A percentile compares a stretch with the other conserved stretches of the same genome.
phyloP scores from a whole-genome alignment of 30 jellyfish, hydroid and myxozoan genomes.

The Nemopilema nomurai region DNA sequence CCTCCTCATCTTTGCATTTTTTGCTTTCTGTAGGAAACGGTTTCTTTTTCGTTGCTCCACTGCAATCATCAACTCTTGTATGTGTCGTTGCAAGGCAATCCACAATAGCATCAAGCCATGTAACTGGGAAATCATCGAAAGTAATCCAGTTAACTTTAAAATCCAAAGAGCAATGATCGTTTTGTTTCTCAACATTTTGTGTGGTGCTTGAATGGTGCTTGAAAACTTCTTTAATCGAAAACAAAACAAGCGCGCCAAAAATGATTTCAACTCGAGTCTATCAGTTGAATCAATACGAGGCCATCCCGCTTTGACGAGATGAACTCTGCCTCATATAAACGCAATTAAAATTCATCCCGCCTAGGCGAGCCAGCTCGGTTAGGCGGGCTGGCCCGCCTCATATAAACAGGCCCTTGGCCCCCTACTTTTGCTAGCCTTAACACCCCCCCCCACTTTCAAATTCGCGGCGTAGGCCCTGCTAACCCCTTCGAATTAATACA shows the following conservation, averaged over 20 bases:
- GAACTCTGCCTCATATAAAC: conserved; percentile 14
- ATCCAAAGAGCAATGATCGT: conserved; percentile 28
- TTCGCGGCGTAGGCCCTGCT: background rate
- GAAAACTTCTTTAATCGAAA: background rate
- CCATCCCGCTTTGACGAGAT: conserved; percentile 22
- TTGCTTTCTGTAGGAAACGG: conserved; percentile 37
- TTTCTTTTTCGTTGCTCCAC: conserved; percentile 30
- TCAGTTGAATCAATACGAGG: conserved; percentile 11
- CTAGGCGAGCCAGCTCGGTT: conserved; percentile 21
- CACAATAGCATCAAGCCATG: conserved; percentile 15
- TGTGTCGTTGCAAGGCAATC: conserved; percentile 21
- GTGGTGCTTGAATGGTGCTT: background rate
- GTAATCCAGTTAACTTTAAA: conserved; percentile 28
- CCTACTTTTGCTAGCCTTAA: background rate
- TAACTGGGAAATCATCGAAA: conserved; percentile 32
- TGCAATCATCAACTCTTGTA: conserved; percentile 32
- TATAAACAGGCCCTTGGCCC: background rate
- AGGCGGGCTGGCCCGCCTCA: conserved; percentile 34
- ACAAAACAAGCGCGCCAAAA: conserved; percentile 14
- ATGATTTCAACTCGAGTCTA: conserved; percentile 1
- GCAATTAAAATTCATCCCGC: conserved; percentile 6
- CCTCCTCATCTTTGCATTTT: conserved; percentile 6
- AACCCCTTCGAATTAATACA: background rate
- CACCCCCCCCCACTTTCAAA: background rate
- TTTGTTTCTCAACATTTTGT: conserved; percentile 21